Base-by-base conservation (phyloP, 1,140 invertebrate species). In the Trichomalopsis sarcophagae region DNA sequence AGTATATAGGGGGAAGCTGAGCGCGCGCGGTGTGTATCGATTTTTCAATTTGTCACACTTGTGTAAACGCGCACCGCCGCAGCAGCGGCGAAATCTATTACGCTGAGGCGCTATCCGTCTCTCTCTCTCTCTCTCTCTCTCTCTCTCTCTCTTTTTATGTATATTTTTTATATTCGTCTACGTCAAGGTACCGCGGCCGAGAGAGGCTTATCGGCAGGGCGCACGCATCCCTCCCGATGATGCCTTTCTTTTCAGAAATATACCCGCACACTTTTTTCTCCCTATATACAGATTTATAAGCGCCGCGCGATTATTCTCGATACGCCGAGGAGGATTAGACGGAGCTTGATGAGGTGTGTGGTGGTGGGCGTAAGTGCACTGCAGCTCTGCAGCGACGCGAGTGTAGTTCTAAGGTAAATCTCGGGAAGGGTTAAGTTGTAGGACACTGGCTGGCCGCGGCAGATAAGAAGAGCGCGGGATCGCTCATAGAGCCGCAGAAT, bases 371-470 rank as follows among this genome's bases (percentile, higher is more conserved):
- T 62, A 75, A 85, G 80, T 66, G 23, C 27, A 44, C 77, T 81
- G 80, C 66, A 68, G 77, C 10, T 40, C 55, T 21, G 55, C 55
- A 62, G 55, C 55, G 17, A 17, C 47, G 10, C 21, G 21, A 80
- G 50, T 69, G 36, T 77, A 36, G 74, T 81, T 82, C 87, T 87
- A 88, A 88, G 86, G 90, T 92, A 92, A 85, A 92, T 92, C 91
- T 91, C 89, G 87, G 89, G 88, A 92, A 91, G 92, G 90, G 92
- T 92, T 93, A 91, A 92, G 89, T 92, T 91, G 91, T 91, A 91
- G 91, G 90, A 91, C 88, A 88, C 87, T 87, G 89, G 89, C 91
- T 92, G 91, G 91, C 87, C 89, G 87, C 87, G 87, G 82, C 84
- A 89, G 92, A 93, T 93, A 93, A 93, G 91, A 89, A 91, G 87